Percentiles rank a stretch among this genome's conserved stretches.
Conservation (phyloP, 1,140 invertebrate species). For the Microplitis demolitor region DNA sequence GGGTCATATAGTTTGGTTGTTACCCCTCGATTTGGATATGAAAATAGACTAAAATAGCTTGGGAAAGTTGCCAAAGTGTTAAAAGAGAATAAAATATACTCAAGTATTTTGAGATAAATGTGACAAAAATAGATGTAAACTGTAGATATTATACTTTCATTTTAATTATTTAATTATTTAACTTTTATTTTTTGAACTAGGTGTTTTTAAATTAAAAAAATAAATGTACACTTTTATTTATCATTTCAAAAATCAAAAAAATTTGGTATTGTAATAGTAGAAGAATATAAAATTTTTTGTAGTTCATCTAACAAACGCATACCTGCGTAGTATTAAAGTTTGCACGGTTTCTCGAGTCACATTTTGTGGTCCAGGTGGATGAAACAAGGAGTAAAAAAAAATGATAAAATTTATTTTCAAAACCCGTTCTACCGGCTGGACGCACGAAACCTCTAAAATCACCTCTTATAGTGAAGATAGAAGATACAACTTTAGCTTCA, state of each 20-base stretch:
- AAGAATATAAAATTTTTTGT: slow-evolving; percentile 13
- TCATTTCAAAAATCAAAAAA: neutral
- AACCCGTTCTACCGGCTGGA: slow-evolving; percentile 24
- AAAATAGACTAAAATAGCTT: neutral
- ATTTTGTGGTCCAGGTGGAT: slow-evolving; percentile 21
- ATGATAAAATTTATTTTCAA: slow-evolving; percentile 14
- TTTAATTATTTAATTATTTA: too few species aligned
- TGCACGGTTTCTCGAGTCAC: slow-evolving; percentile 12
- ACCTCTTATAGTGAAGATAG: neutral
- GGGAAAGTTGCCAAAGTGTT: slow-evolving; percentile 4
- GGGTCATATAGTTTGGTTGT: neutral
- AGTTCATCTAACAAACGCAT: neutral
- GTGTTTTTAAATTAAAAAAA: too few species aligned
- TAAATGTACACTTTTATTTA: too few species aligned
- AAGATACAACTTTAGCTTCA: neutral
- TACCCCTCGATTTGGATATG: neutral
- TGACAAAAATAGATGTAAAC: neutral
- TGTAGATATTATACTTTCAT: neutral
- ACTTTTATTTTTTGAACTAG: too few species aligned
- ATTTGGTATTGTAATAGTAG: neutral
- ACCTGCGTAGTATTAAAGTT: slow-evolving; percentile 21
- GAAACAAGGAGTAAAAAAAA: slow-evolving; percentile 9
- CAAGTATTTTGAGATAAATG: neutral
- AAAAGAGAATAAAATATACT: neutral
- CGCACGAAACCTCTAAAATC: slow-evolving; percentile 19